A percentile compares a stretch with the other conserved stretches of the same genome.
phyloP scores from a whole-genome alignment of 2,113 vertebrate species.

The Meriones unguiculatus region DNA sequence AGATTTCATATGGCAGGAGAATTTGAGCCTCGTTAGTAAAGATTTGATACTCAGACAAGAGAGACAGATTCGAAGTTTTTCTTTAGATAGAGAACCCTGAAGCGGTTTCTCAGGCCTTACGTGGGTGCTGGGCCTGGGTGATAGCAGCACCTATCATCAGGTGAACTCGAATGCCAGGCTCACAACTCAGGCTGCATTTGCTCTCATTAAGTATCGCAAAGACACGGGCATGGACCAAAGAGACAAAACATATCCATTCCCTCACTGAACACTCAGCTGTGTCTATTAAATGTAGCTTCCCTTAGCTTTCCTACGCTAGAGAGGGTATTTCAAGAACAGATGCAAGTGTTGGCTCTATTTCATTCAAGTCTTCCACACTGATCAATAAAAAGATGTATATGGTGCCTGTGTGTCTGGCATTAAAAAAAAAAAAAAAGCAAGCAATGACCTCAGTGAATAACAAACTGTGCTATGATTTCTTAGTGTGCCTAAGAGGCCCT shows the following conservation, averaged over 20 bases:
- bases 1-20: background rate
- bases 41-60: background rate
- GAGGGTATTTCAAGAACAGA: slow-evolving; percentile 69
- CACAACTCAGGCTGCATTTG: slow-evolving; percentile 25
- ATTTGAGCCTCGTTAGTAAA: slow-evolving; percentile 19
- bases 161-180: slow-evolving; percentile 40
- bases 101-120: background rate
- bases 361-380: slow-evolving; percentile 60
- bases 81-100: slow-evolving; percentile 18
- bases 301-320: slow-evolving; percentile 68
- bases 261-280: slow-evolving; percentile 52
- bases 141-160: slow-evolving; percentile 67
- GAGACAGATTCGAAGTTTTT: slow-evolving; percentile 36
- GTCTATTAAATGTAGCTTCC: slow-evolving; percentile 78
- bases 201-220: slow-evolving; percentile 65
- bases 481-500: slow-evolving; percentile 26
- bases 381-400: slow-evolving; percentile 74
- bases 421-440: slow-evolving; percentile 25
- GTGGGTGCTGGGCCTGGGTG: background rate
- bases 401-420: slow-evolving; percentile 80
- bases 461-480: slow-evolving; percentile 58
- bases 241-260: background rate
- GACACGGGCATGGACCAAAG: slow-evolving; percentile 52
- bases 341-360: slow-evolving; percentile 61
- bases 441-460: slow-evolving; percentile 67